Base-by-base conservation (phyloP, 2,888 invertebrate genomes). In the Netelia melanura region DNA sequence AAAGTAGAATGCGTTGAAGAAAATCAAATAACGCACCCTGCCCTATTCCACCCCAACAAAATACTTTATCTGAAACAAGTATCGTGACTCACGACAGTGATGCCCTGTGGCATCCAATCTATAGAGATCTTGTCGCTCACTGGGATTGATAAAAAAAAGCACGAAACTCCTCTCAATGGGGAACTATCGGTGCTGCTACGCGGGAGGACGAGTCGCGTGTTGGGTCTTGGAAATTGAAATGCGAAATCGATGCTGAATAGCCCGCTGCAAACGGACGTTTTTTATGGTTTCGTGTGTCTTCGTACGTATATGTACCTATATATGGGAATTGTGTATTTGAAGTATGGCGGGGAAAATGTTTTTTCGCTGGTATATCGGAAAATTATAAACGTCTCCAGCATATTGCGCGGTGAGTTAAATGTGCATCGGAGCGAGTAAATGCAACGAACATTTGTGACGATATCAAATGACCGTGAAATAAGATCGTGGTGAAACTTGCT, bases 401-500 rank as follows among this genome's bases (percentile, higher is more conserved):
- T 30, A 30, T 23, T 67, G 58, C 48, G 76, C 54, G 77, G 52
- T 75, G 68, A 75, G 78, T 78, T 74, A 85, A 75, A 76, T 77
- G 86, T 85, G 78, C 48, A 77, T 68, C 48, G 79, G 38, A 75
- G 62, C 71, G 68, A 72, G 68, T 14, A n/a, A 48, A 82, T 54
- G 64, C 80, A 81, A 64, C 74, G 67, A 78, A 81, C 77, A 78
- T 82, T 85, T 85, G 72, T 44, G 75, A 82, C 83, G 85, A 74
- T 77, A 80, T 83, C 79, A 77, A 81, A 77, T 81, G 80, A 83
- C 85, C 86, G 83, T 85, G 83, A 83, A 86, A 86, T 86, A 76
- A 85, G 79, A 65, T 85, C 76, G 78, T 43, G 65, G 44, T 5
- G 64, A 79, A 79, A 38, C 74, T 67, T 38, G 21, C 21, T 52